Base-by-base conservation (phyloP, 2,113 vertebrate genomes). In the Pseudolaguvia tuberculata region DNA sequence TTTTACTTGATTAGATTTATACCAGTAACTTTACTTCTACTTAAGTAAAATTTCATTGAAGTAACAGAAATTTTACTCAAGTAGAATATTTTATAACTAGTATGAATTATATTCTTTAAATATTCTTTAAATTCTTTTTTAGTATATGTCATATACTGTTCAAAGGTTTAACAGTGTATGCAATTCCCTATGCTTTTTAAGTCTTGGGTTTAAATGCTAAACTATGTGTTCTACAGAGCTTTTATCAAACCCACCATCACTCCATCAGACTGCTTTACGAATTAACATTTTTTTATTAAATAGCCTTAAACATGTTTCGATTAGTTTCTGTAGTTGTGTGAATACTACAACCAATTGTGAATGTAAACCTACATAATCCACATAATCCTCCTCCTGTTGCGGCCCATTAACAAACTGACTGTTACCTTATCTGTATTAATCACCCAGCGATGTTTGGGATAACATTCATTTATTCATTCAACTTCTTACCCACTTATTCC, bases 341-440 rank as follows among this genome's bases (percentile, higher is more conserved):
- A 7, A 29, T 21, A n/a, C 17, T 25, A 42, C 27, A 17, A 12
- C 23, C 18, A 35, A 14, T 21, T 45, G 12, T 3, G 42, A 57
- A 45, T 48, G 27, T 14, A 5, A 14, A 17, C 58, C 13, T 15
- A 14, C 5, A 52, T 53, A 1, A 2, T 45, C 4, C 27, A 29
- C 27, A 57, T 57, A 12, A 14, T 57, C 21, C 13, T 56, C 13
- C 15, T 47, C 39, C 15, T 13, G 11, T 25, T 65, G 29, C 63
- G 48, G 48, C 58, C 27, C n/a, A 53, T 73, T 10, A 53, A 9
- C 21, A 50, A 20, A 70, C 29, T 53, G 29, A 13, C 51, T 61
- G 11, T 14, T 21, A 73, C 8, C 53, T 35, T 52, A 65, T 31
- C 57, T 35, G 53, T 11, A 53, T 53, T 73, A 73, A 48, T 59